Conservation (phyloP, 2,797 vertebrate species). For the Urophycis tenuis region DNA sequence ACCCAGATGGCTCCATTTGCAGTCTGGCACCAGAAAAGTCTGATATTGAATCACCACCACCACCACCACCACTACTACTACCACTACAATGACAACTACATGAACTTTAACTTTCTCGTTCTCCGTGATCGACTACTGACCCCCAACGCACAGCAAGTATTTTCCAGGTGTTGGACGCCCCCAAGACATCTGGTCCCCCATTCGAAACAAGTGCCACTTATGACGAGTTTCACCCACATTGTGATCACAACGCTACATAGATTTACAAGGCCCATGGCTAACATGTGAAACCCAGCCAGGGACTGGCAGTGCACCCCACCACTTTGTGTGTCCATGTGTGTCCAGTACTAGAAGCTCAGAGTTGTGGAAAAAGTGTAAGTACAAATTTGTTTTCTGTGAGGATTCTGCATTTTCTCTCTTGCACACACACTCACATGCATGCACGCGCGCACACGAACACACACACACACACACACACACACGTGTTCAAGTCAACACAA, state of each 20-base stretch:
- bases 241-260: background rate
- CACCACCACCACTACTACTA: background rate
- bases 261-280: background rate
- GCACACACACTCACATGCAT: background rate
- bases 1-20: background rate
- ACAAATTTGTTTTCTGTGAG: background rate
- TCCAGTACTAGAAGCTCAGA: background rate
- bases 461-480: slow-evolving; percentile 2
- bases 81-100: background rate
- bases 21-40: background rate
- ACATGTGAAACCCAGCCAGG: background rate
- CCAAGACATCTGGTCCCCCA: background rate
- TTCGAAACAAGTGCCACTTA: background rate
- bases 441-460: background rate
- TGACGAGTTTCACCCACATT: background rate
- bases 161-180: background rate
- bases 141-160: background rate
- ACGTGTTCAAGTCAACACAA: background rate
- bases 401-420: background rate
- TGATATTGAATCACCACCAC: background rate
- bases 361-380: background rate
- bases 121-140: too few relatives aligned
- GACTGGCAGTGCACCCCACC: background rate
- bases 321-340: background rate
- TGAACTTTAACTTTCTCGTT: background rate